Conservation (phyloP, 2,888 invertebrate genomes). For the Philaethria dido region DNA sequence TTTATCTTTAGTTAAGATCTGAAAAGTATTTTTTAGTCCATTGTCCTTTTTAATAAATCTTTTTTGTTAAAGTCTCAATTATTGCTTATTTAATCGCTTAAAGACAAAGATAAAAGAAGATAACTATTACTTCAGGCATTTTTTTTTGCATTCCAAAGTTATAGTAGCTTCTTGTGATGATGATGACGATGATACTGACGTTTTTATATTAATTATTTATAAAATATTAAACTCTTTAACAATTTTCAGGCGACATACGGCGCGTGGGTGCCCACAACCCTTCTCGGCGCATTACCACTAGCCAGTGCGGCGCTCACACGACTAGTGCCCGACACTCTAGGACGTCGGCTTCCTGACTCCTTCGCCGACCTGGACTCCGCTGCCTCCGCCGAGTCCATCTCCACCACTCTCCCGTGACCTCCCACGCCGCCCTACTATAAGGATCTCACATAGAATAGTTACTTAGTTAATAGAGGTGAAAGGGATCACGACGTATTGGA, state of each 20-base stretch:
- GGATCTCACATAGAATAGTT: conserved; percentile 30
- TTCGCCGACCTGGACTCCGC: conserved; percentile 76
- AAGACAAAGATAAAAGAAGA: too few species aligned
- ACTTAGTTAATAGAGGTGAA: neutral
- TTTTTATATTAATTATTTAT: neutral
- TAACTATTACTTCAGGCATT: too few species aligned
- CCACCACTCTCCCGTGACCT: conserved; percentile 36
- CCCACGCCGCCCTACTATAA: neutral
- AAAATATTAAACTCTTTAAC: too few species aligned
- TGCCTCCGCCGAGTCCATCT: conserved; percentile 38
- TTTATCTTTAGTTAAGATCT: too few species aligned
- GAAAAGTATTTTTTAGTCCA: too few species aligned
- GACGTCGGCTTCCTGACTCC: conserved; percentile 83
- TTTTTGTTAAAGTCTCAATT: too few species aligned
- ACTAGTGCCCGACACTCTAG: conserved; percentile 85
- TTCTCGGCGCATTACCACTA: conserved; percentile 81
- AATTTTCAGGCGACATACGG: conserved; percentile 61
- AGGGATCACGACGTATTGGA: conserved; percentile 8
- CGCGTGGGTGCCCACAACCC: conserved; percentile 77
- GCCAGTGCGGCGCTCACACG: conserved; percentile 81
- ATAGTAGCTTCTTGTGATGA: too few species aligned
- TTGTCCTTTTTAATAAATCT: too few species aligned
- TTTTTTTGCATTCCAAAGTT: too few species aligned
- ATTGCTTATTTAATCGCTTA: too few species aligned
- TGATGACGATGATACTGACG: too few species aligned